Conservation (phyloP, 2,113 vertebrate genomes). For the Grammatotria lemairii region DNA sequence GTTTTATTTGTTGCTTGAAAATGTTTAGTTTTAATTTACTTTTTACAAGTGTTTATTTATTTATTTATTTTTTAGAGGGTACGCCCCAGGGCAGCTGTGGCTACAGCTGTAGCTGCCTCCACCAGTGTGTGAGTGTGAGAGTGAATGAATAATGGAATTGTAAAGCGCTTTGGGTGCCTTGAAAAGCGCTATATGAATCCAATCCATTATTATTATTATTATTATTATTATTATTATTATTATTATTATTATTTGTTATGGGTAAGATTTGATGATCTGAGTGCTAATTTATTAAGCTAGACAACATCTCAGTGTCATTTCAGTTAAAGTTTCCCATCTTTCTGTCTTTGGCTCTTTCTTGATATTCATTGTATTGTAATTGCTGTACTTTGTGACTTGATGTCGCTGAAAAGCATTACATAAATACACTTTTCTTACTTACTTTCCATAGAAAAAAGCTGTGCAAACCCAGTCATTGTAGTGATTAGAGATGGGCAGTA, state of each 20-base stretch:
- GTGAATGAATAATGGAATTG: accelerated
- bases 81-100: no score
- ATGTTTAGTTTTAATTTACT: not conserved
- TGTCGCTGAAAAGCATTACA: not conserved
- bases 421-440: accelerated
- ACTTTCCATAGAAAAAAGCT: not conserved
- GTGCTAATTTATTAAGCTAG: not conserved
- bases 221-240: no score
- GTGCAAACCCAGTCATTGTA: not conserved
- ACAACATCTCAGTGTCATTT: not conserved
- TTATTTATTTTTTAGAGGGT: not conserved
- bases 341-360: not conserved
- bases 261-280: not conserved
- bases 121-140: no score
- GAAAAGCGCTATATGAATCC: no score
- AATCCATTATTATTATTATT: no score
- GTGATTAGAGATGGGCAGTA: not conserved
- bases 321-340: not conserved
- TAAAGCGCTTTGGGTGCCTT: no score
- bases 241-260: not conserved
- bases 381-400: not conserved
- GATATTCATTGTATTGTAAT: not conserved
- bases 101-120: no score
- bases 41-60: not conserved
- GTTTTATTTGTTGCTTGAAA: not conserved